Evolutionary conservation across 2,888 invertebrate species (phyloP).

Genomic region (Petrolisthes manimaculis): DNA sequence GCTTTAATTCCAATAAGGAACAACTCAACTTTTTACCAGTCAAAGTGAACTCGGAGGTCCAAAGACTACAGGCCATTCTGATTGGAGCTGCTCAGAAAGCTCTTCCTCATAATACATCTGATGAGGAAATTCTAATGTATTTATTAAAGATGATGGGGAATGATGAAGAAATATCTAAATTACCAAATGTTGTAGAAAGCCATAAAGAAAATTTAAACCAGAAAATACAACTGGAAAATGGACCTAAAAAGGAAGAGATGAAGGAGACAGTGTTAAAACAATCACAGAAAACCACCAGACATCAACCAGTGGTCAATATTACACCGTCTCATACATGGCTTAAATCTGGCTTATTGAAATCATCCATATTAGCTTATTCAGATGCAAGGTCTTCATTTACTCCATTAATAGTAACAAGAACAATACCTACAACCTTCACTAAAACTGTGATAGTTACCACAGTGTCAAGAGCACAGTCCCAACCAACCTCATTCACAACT

Average conservation of each 20-base stretch:
- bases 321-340: neutral
- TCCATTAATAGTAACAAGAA: neutral
- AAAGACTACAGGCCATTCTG: conserved; percentile 6
- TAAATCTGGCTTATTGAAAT: too few relatives aligned
- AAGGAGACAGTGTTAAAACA: neutral
- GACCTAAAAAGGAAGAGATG: neutral
- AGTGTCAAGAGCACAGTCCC: too few relatives aligned
- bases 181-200: neutral
- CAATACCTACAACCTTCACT: neutral
- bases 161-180: neutral
- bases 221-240: neutral
- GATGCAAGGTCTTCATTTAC: neutral
- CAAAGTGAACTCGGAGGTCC: neutral
- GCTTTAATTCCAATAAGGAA: neutral
- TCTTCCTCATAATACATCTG: conserved; percentile 6
- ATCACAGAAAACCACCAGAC: neutral
- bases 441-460: neutral
- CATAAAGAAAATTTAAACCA: neutral
- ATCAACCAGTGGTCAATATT: neutral
- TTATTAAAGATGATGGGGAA: neutral
- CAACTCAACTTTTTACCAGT: neutral
- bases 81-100: neutral
- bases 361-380: neutral
- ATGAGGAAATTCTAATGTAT: conserved; percentile 10
- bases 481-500: neutral